Evolutionary conservation across 1,140 invertebrate species (phyloP).

Genomic region (Bradynema listronoti): DNA sequence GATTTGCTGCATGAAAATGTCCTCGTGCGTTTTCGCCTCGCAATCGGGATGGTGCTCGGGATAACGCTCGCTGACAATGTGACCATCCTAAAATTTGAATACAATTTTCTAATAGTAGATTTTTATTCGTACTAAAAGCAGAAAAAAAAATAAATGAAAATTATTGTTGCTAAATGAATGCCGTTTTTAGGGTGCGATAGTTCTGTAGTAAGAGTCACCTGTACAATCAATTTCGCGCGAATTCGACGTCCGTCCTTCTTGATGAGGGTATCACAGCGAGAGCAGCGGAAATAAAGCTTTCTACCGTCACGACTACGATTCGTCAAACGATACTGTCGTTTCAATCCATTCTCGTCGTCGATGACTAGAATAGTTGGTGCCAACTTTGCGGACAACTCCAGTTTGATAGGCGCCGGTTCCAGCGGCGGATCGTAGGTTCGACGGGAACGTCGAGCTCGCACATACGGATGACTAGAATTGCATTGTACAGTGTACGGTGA

Average conservation of each 20-base stretch:
- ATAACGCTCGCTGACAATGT: conserved; percentile 30
- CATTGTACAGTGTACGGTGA: neutral
- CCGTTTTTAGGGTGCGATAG: too few relatives aligned
- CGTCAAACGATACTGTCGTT: conserved; percentile 43
- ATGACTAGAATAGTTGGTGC: conserved; percentile 41
- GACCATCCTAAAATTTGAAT: conserved; percentile 16
- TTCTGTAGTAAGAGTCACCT: conserved; percentile 5
- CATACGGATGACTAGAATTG: neutral
- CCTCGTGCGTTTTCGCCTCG: conserved; percentile 25
- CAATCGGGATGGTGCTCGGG: conserved; percentile 45
- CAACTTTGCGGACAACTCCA: conserved; percentile 41
- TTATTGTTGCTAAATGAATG: too few relatives aligned
- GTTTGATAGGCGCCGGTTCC: conserved; percentile 21
- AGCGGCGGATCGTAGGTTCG: conserved; percentile 12
- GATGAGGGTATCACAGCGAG: conserved; percentile 40
- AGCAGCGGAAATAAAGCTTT: conserved; percentile 45
- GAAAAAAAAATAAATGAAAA: too few relatives aligned
- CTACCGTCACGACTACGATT: conserved; percentile 35
- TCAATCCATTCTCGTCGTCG: conserved; percentile 41
- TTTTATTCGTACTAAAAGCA: too few relatives aligned
- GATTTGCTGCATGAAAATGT: conserved; percentile 40
- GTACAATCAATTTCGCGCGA: conserved; percentile 39
- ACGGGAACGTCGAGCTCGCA: conserved; percentile 11
- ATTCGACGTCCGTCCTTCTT: conserved; percentile 35
- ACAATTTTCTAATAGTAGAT: too few relatives aligned